Base-by-base conservation (phyloP, 2,888 invertebrate genomes). In the Dicranocentrus wangi region DNA sequence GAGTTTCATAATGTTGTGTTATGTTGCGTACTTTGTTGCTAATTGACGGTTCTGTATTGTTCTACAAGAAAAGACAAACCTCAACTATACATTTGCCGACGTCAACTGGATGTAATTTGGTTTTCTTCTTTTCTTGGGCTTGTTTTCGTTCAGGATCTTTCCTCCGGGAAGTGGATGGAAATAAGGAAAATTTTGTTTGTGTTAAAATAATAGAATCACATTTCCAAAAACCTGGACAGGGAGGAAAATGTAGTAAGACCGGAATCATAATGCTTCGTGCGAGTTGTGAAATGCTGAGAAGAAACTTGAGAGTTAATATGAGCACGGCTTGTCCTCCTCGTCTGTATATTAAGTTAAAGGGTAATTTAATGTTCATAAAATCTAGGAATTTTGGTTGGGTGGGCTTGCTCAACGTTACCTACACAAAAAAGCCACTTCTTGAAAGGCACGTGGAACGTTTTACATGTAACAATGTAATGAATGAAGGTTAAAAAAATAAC, bases 121-220 rank as follows among this genome's bases (percentile, higher is more conserved):
- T 32, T 32, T 32, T 10, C 32, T 32, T n/a, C n/a, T n/a, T n/a
- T n/a, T n/a, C n/a, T n/a, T n/a, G n/a, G n/a, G n/a, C n/a, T n/a
- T 32, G 32, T 32, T 32, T 32, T 32, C 32, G 5, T 10, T 32
- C 32, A 32, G 32, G 5, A 32, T 32, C 32, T 32, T 10, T 7
- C 5, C 32, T 32, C 32, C 32, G 32, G 3, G 32, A 10, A 32
- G 32, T 32, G 32, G 3, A 7, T 32, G 32, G 5, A 32, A 32
- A 3, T 32, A 32, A 32, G 32, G 47, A 17, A 5, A 47, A 47
- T 47, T 7, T 47, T 47, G 47, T 47, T 47, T 47, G 5, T 17
- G 47, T 47, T 47, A 5, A 17, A 47, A 47, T 13, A 47, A 47
- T 47, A n/a, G 47, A 47, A 47, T 47, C 47, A 47, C n/a, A 47